phyloP scores from a whole-genome alignment of 2,797 vertebrate species.

The Sylvia borin region DNA sequence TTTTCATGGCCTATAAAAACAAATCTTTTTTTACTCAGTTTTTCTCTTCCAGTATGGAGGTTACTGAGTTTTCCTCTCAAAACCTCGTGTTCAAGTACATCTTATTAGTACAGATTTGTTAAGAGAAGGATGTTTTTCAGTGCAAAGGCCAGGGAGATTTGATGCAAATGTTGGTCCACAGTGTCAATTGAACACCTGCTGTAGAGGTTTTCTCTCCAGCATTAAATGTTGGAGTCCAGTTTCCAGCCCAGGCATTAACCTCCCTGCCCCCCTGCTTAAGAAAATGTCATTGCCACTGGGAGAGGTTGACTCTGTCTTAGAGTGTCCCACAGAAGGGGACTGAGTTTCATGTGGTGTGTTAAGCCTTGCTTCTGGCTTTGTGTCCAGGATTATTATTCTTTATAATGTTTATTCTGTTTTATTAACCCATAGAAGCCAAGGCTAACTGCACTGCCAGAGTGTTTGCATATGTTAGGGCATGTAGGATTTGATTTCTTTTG shows the following conservation, averaged over 20 bases:
- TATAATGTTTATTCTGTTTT: background rate
- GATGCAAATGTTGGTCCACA: background rate
- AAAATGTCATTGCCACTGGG: background rate
- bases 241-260: background rate
- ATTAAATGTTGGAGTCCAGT: background rate
- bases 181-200: background rate
- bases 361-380: background rate
- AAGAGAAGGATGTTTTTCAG: background rate
- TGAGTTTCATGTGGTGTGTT: background rate
- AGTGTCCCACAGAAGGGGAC: background rate
- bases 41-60: background rate
- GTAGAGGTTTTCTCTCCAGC: background rate
- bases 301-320: background rate
- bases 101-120: background rate
- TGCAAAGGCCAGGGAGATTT: background rate
- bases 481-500: slow-evolving; percentile 1
- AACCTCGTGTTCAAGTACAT: background rate
- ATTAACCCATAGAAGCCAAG: background rate
- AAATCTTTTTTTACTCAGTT: background rate
- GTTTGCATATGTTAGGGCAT: background rate
- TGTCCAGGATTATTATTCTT: background rate
- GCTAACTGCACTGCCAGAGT: background rate
- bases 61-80: background rate
- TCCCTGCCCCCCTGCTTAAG: background rate
- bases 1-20: background rate